Evolutionary conservation across 2,797 vertebrate genomes (phyloP).

Genomic region (Malacoctenus gilli): DNA sequence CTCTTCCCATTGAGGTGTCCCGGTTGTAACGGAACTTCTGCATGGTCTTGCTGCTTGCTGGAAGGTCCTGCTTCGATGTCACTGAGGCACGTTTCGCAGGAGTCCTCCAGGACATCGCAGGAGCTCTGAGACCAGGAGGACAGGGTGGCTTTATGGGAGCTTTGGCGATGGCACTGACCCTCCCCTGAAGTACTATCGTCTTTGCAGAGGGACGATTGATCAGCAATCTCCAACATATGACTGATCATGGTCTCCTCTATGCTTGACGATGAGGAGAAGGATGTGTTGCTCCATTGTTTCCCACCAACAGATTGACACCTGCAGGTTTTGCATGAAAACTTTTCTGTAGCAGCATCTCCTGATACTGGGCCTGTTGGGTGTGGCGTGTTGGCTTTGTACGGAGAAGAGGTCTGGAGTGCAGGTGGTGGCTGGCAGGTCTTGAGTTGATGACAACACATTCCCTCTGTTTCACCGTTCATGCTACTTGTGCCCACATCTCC

Average conservation of each 20-base stretch:
- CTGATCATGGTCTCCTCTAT: conserved; percentile 79
- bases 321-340: conserved; percentile 79
- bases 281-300: conserved; percentile 75
- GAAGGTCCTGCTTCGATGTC: conserved; percentile 84
- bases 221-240: conserved; percentile 73
- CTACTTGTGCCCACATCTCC: conserved; percentile 66
- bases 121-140: conserved; percentile 84
- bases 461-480: conserved; percentile 61
- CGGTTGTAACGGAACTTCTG: conserved; percentile 73
- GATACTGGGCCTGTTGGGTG: conserved; percentile 48
- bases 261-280: conserved; percentile 82
- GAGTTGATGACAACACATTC: conserved; percentile 64
- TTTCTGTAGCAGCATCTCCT: conserved; percentile 64
- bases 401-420: conserved; percentile 94
- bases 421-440: conserved; percentile 73
- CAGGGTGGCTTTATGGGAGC: conserved; percentile 70
- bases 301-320: conserved; percentile 56
- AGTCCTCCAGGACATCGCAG: conserved; percentile 89
- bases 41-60: conserved; percentile 37
- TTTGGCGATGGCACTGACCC: conserved; percentile 19
- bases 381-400: conserved; percentile 84
- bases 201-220: conserved; percentile 70
- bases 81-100: conserved; percentile 90
- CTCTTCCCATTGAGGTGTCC: conserved; percentile 93
- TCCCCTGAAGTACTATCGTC: conserved; percentile 58